phyloP scores from a whole-genome alignment of 2,888 invertebrate genomes.

The Nemurella pictetii region DNA sequence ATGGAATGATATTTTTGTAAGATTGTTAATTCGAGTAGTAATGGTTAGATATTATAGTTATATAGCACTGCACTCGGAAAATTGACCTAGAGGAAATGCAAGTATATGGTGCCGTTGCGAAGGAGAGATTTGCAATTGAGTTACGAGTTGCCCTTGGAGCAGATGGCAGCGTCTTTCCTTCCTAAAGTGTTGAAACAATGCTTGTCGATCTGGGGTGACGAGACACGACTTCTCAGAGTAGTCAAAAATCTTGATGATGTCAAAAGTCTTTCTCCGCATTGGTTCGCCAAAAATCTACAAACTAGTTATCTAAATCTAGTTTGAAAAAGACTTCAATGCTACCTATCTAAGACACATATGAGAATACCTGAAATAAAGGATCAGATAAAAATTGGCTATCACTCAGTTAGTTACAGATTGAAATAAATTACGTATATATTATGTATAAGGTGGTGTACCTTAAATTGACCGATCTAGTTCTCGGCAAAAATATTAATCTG shows the following conservation, averaged over 20 bases:
- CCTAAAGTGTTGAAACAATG: not conserved
- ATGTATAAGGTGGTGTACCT: too few species aligned
- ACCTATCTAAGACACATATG: constrained; percentile 1
- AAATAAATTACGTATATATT: too few species aligned
- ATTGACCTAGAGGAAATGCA: not conserved
- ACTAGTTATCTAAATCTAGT: not conserved
- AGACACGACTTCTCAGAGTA: not conserved
- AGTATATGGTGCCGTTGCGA: not conserved
- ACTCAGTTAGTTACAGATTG: too few species aligned
- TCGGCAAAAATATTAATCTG: too few species aligned
- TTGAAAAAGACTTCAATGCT: not conserved
- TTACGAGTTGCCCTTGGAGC: not conserved
- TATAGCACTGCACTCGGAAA: not conserved
- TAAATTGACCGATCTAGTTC: too few species aligned
- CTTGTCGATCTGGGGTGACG: not conserved
- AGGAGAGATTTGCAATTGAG: not conserved
- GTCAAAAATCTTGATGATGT: not conserved
- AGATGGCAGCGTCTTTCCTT: not conserved
- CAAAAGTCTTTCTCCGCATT: not conserved
- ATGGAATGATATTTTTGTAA: not conserved
- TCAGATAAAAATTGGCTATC: too few species aligned
- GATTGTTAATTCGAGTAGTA: not conserved
- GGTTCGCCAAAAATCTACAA: not conserved
- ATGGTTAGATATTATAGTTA: not conserved
- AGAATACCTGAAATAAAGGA: not conserved